phyloP scores from a whole-genome alignment of 1,140 invertebrate species.

The Conus betulinus region DNA sequence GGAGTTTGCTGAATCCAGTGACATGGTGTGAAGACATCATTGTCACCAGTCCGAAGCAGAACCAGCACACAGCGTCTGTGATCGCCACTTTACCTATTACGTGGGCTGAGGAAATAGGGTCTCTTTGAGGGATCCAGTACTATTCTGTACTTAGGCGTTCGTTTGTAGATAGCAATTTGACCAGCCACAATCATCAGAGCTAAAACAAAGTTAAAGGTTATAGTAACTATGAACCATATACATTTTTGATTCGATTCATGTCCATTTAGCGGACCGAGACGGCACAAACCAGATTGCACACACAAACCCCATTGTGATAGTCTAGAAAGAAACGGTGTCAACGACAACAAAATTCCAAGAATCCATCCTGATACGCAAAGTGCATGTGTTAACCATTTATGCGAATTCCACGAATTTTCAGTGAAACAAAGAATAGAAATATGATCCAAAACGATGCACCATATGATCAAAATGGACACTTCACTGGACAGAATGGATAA shows the following conservation, averaged over 20 bases:
- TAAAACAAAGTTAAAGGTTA: constrained; percentile 47
- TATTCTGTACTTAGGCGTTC: constrained; percentile 27
- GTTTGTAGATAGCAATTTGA: constrained; percentile 48
- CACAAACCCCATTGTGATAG: constrained; percentile 50
- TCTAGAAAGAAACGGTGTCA: constrained; percentile 39
- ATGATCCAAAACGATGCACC: constrained; percentile 59
- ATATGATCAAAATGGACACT: constrained; percentile 58
- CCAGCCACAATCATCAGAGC: constrained; percentile 49
- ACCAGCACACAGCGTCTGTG: constrained; percentile 54
- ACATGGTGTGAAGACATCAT: background rate
- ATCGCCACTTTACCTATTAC: constrained; percentile 39
- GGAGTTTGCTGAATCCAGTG: no score
- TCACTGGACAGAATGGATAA: constrained; percentile 59
- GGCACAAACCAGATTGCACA: constrained; percentile 50
- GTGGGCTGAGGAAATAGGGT: constrained; percentile 37
- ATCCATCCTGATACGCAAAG: constrained; percentile 35
- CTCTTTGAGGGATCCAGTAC: constrained; percentile 3
- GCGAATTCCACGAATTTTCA: constrained; percentile 36
- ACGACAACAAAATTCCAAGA: constrained; percentile 37
- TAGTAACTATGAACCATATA: constrained; percentile 42
- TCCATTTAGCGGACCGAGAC: constrained; percentile 43
- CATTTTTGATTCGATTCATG: constrained; percentile 42
- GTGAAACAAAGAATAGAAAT: constrained; percentile 56
- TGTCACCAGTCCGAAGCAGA: constrained; percentile 52
- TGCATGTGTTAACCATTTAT: constrained; percentile 3